Percentiles rank a stretch among this genome's conserved stretches.
Conservation (phyloP, 2,113 vertebrate genomes). For the Macquaria australasica region DNA sequence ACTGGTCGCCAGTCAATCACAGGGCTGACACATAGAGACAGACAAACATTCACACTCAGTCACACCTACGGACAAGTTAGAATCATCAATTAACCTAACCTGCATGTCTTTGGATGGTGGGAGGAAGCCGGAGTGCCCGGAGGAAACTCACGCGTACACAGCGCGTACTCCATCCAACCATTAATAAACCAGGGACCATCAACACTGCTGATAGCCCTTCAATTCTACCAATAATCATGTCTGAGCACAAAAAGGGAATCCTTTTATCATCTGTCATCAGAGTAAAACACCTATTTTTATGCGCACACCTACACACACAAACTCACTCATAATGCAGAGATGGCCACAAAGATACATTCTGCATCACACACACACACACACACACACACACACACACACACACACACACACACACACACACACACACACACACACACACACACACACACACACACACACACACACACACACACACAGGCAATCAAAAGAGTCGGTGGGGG, state of each 20-base stretch:
- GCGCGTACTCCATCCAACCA: not conserved
- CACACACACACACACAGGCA: conserved; percentile 20
- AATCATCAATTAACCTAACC: no score
- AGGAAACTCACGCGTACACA: no score
- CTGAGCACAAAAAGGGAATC: conserved; percentile 25
- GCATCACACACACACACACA: conserved; percentile 15
- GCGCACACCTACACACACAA: conserved; percentile 12
- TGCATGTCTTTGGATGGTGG: no score
- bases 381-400: conserved; percentile 18
- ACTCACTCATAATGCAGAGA: conserved; percentile 7
- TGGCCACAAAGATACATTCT: conserved; percentile 34
- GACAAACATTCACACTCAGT: no score
- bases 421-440: conserved; percentile 17
- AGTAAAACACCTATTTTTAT: not conserved
- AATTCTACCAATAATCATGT: conserved; percentile 28
- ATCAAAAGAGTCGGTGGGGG: conserved; percentile 47
- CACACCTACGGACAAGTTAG: no score
- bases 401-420: conserved; percentile 13
- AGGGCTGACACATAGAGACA: no score
- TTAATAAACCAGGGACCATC: conserved; percentile 9
- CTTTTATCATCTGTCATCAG: conserved; percentile 29
- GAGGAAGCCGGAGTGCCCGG: no score
- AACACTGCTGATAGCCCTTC: not conserved
- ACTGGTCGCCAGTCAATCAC: no score
- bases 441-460: conserved; percentile 19